Base-by-base conservation (phyloP, 2,888 invertebrate species). In the Calliopum simillimum region DNA sequence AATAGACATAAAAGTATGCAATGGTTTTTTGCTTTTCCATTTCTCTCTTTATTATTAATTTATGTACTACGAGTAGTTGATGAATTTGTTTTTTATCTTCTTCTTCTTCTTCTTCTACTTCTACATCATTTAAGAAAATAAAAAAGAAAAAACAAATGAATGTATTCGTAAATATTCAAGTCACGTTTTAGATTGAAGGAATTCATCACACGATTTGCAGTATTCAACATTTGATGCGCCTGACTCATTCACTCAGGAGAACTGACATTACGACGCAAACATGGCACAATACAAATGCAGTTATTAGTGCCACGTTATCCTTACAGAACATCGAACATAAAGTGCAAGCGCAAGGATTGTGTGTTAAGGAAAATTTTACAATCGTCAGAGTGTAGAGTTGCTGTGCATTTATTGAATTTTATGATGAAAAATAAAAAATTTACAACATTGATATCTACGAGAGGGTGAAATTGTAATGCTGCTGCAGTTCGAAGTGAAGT, bases 181-280 rank as follows among this genome's bases (percentile, higher is more conserved):
- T 81, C 80, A 80, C 80, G 80, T 80, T 79, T 76, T 77, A 77
- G 77, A 80, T 81, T 80, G 80, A 77, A 76, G 76, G 76, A 80
- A 80, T 80, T 78, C 81, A 80, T 80, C 80, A 81, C 79, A 70
- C 55, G 41, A 62, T 68, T 68, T 61, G 64, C 41, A 51, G 64
- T 19, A 64, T 64, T 65, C 65, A 53, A 53, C 65, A 55, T 65
- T 53, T 65, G 65, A 53, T 65, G 65, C 44, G 23, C 13, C 49
- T 65, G 33, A 46, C 58, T 49, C 44, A 33, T 23, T 41, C 44
- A 44, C 12, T 3, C 11, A 16, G 14, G 13, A 68, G 14, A 23
- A 55, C n/a, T 41, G 13, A 61, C 33, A 49, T n/a, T 44, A 55
- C 51, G n/a, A 68, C 51, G 51, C 23, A 68, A 5, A 67, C 66